Evolutionary conservation across 2,797 vertebrate species (phyloP).

Genomic region (Caiman crocodilus): DNA sequence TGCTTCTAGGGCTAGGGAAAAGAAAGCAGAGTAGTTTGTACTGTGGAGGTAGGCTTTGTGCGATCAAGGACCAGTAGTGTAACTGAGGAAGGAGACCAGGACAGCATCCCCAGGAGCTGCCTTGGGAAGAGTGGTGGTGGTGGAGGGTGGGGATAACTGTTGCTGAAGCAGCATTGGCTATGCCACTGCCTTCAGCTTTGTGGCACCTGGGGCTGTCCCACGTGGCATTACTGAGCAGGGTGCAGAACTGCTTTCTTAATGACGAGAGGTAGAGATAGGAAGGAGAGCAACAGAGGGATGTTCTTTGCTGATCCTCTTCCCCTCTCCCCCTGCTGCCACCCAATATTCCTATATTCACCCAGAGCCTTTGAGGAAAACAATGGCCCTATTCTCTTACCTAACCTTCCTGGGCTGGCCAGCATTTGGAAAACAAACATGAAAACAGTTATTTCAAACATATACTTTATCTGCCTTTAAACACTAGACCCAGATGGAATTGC

Average conservation of each 20-base stretch:
- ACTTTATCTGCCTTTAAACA: constrained; percentile 23
- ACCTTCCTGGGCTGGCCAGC: constrained; percentile 48
- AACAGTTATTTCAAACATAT: constrained; percentile 53
- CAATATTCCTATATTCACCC: constrained; percentile 19
- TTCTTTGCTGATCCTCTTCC: not conserved
- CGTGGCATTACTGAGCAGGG: too few species aligned
- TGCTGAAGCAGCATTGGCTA: too few species aligned
- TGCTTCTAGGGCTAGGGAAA: not conserved
- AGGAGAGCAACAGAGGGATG: not conserved
- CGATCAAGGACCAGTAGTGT: too few species aligned
- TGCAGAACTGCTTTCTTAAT: not conserved
- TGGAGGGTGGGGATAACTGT: not conserved
- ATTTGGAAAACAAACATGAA: constrained; percentile 48
- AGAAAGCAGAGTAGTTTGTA: not conserved
- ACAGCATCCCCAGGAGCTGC: too few species aligned
- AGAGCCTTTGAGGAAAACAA: constrained; percentile 3
- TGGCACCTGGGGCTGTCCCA: too few species aligned
- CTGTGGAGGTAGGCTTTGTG: not conserved
- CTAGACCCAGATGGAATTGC: constrained; percentile 34
- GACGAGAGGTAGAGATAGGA: not conserved
- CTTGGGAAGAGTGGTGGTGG: not conserved
- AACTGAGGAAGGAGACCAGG: too few species aligned
- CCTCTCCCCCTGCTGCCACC: too few species aligned
- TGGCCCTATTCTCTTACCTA: constrained; percentile 40
- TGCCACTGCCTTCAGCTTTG: too few species aligned